Base-by-base conservation (phyloP, 2,113 vertebrate species). In the Lepisosteus oculatus region DNA sequence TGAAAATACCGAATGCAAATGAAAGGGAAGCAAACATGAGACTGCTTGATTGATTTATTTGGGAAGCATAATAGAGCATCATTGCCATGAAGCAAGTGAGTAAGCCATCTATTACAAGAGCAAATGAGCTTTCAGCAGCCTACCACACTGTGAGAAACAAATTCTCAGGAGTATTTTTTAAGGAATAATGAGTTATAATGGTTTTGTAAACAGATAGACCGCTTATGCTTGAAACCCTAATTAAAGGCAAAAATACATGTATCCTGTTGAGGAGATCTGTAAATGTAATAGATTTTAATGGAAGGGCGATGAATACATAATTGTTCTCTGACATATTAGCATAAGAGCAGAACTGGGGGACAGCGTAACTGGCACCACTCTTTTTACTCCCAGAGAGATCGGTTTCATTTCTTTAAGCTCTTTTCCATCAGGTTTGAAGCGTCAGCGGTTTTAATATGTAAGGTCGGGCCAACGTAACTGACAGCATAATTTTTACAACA, bases 171-270 rank as follows among this genome's bases (percentile, higher is more conserved):
- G 82, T 77, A 79, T 73, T 73, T 79, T 83, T 81, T 70, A 80
- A 80, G 78, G 79, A 78, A 80, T 85, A 88, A 87, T 87, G 84
- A 86, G 85, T 83, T 84, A 81, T 80, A 85, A 85, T 75, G 74
- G 75, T 0, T 51, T 70, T 70, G 78, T 84, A 86, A 87, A 88
- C 85, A 88, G 87, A 87, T 88, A 43, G 75, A 81, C 84, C 84
- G 82, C 81, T 78, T 72, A 67, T 74, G 73, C 82, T 83, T 67
- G 77, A 76, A 72, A 74, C 74, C 79, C 81, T 87, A 85, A 87
- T 90, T 87, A 88, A 76, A 85, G 80, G 81, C 78, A 81, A 71
- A 76, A 80, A 87, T 86, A 85, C 47, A 51, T 86, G 85, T 81
- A 80, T 82, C 82, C 75, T 81, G 78, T 81, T 77, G 84, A 76